phyloP scores from a whole-genome alignment of 2,888 invertebrate species.

The Agonopterix heracliana region DNA sequence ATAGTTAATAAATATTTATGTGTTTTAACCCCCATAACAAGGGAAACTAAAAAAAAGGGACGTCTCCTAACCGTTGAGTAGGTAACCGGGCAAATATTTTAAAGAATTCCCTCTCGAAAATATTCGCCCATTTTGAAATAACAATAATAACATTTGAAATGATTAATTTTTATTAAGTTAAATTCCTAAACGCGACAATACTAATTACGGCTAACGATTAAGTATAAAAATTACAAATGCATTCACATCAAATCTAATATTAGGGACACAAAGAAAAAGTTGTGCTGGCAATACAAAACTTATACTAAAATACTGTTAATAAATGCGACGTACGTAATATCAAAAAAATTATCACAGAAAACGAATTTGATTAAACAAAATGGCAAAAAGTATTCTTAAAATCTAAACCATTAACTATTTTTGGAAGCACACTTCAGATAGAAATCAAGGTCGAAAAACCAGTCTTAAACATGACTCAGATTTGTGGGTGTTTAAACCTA shows the following conservation, averaged over 20 bases:
- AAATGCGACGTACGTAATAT: constrained; percentile 29
- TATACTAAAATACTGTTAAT: constrained; percentile 48
- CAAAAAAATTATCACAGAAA: constrained; percentile 55
- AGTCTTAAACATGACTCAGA: constrained; percentile 26
- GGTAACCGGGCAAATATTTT: constrained; percentile 25
- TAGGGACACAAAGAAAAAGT: constrained; percentile 21
- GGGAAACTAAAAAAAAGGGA: constrained; percentile 38
- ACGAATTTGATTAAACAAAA: constrained; percentile 18
- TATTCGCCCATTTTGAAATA: constrained; percentile 24
- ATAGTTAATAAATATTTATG: constrained; percentile 24
- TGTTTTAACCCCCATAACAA: constrained; percentile 56
- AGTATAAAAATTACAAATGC: constrained; percentile 32
- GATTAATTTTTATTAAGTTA: constrained; percentile 35
- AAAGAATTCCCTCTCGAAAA: constrained; percentile 15
- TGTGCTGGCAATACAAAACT: constrained; percentile 46
- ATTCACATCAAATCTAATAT: constrained; percentile 1
- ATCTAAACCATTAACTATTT: constrained; percentile 14
- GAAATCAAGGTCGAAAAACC: constrained; percentile 44
- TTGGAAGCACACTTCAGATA: constrained; percentile 34
- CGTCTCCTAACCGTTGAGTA: constrained; percentile 26
- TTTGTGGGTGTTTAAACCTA: background rate
- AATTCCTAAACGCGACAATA: constrained; percentile 44
- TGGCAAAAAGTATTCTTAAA: constrained; percentile 18
- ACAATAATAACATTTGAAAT: constrained; percentile 18
- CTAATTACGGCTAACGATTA: constrained; percentile 30